Base-by-base conservation (phyloP, 2,113 vertebrate genomes). In the Eulacestoma nigropectus region DNA sequence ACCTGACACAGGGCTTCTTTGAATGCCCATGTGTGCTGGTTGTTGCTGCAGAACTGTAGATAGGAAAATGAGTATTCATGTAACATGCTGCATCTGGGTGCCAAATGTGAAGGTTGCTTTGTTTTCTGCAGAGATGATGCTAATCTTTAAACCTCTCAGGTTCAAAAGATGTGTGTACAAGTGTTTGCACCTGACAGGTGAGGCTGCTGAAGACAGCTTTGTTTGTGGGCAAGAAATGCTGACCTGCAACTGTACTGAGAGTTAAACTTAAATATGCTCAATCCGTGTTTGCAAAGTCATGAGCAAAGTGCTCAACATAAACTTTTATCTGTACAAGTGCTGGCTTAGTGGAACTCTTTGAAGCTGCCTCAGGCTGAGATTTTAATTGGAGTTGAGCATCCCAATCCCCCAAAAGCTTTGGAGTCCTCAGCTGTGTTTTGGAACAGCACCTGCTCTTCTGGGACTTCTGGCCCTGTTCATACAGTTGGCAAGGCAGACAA, bases 341-440 rank as follows among this genome's bases (percentile, higher is more conserved):
- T 69, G 63, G 47, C 33, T 67, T 93, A 59, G 55, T 74, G 46
- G 59, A 87, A 46, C 50, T 83, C 57, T 83, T 83, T 84, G 53
- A 81, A 76, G 69, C 67, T 91, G 78, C 63, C 60, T 93, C 18
- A 33, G 84, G 50, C 65, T 46, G 70, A 69, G 52, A 87, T 84
- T 82, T 91, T 79, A 72, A 84, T 91, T 89, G 55, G 91, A 94
- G 53, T 16, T 73, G 62, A 79, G 65, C 70, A 85, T 85, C 37
- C 12, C 15, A 37, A 22, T 78, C 18, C 18, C 60, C 6, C 39
- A 37, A 50, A 83, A 93, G 67, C 75, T 91, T 87, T 94, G 63
- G 87, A 91, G 73, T 83, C 55, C 70, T 91, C 84, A 93, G 82
- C 67, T 94, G 84, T 76, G 81, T 91, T 96, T 91, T 55, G 65